A percentile compares a stretch with the other conserved stretches of the same genome.
phyloP scores from a whole-genome alignment of 2,888 invertebrate genomes.

The Platycnemis pennipes region DNA sequence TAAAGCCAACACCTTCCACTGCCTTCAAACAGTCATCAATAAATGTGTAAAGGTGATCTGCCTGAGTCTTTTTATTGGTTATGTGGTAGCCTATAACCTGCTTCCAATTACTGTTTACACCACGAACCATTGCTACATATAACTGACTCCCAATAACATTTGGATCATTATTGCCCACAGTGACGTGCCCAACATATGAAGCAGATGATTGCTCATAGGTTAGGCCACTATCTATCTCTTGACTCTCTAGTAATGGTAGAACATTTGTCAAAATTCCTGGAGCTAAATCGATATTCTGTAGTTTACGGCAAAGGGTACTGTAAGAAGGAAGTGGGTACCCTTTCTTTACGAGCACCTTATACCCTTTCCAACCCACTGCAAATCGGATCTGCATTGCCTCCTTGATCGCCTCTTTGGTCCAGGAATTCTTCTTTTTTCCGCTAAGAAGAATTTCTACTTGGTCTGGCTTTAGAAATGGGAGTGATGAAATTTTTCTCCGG shows the following conservation, averaged over 20 bases:
- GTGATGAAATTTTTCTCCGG: no score
- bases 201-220: not conserved
- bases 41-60: not conserved
- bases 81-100: conserved; percentile 55
- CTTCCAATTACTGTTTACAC: conserved; percentile 58
- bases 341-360: not conserved
- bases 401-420: not conserved
- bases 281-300: not conserved
- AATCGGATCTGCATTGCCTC: not conserved
- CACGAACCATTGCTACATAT: conserved; percentile 46
- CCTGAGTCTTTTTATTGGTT: not conserved
- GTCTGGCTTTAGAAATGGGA: no score
- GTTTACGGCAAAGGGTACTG: not conserved
- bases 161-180: not conserved
- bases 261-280: not conserved
- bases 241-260: not conserved
- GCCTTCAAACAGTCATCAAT: conserved; percentile 11
- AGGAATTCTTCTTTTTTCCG: no score
- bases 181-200: not conserved
- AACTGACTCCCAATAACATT: conserved; percentile 36
- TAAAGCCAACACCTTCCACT: conserved; percentile 43
- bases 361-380: not conserved
- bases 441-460: no score
- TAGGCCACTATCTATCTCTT: conserved; percentile 23
- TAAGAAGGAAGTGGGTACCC: not conserved